phyloP scores from a whole-genome alignment of 2,888 invertebrate species.

The Plutella xylostella region DNA sequence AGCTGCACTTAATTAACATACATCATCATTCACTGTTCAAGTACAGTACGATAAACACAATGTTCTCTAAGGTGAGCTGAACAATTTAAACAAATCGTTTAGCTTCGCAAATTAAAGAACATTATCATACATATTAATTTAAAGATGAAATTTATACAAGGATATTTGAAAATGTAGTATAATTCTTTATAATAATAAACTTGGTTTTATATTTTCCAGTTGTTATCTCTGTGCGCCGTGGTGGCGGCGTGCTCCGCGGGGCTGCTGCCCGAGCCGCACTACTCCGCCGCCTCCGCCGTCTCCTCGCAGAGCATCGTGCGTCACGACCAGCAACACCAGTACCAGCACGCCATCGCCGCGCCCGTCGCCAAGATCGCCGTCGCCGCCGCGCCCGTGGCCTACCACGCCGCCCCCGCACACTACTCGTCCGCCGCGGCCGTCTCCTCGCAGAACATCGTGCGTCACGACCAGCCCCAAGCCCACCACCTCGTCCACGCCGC shows the following conservation, averaged over 20 bases:
- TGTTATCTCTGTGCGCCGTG: conserved; percentile 25
- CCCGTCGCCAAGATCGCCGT: conserved; percentile 27
- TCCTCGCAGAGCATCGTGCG: conserved; percentile 43
- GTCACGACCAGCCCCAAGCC: conserved; percentile 25
- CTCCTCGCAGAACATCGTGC: conserved; percentile 25
- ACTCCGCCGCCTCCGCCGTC: conserved; percentile 35
- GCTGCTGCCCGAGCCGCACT: conserved; percentile 34
- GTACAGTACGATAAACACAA: neutral
- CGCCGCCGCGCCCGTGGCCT: conserved; percentile 20
- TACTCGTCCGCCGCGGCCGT: conserved; percentile 32
- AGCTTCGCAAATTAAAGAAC: too few relatives aligned
- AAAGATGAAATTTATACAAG: too few relatives aligned
- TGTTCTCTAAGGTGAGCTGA: conserved; percentile 16
- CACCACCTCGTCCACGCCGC: conserved; percentile 24
- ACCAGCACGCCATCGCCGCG: conserved; percentile 21
- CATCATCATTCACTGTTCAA: conserved; percentile 2
- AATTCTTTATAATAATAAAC: too few relatives aligned
- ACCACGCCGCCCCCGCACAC: conserved; percentile 19
- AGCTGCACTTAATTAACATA: neutral
- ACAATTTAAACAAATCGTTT: too few relatives aligned
- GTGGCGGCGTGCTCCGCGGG: conserved; percentile 29
- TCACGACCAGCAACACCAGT: conserved; percentile 34
- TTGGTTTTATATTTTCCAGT: conserved; percentile 11
- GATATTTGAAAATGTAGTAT: too few relatives aligned
- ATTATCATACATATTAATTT: too few relatives aligned